Evolutionary conservation across 1,140 invertebrate genomes (phyloP).

Genomic region (Leptoteleia sp.): DNA sequence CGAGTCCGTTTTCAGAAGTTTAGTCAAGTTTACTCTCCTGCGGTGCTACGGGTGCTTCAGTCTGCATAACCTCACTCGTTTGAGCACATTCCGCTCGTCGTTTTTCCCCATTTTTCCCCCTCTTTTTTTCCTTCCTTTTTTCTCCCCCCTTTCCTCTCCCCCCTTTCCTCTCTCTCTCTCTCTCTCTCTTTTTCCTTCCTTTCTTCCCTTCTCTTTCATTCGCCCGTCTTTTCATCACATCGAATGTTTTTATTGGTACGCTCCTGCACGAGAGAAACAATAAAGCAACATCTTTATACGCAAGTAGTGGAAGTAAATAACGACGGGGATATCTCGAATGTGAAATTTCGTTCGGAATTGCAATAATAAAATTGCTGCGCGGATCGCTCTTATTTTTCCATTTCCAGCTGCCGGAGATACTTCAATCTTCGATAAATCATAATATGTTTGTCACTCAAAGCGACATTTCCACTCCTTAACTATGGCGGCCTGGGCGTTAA

Average conservation of each 20-base stretch:
- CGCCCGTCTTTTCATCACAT: constrained; percentile 30
- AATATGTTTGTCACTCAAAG: constrained; percentile 52
- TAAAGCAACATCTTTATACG: constrained; percentile 55
- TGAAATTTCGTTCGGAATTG: constrained; percentile 47
- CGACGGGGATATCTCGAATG: constrained; percentile 31
- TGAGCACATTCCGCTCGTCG: constrained; percentile 39
- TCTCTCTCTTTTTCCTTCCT: no score
- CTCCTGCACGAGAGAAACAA: constrained; percentile 38
- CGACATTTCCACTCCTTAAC: constrained; percentile 22
- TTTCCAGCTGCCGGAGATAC: constrained; percentile 13
- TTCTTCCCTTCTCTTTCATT: constrained; percentile 6
- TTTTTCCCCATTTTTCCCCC: constrained; percentile 6
- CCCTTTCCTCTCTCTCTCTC: constrained; percentile 13
- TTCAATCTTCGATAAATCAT: constrained; percentile 45
- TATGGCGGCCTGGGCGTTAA: constrained; percentile 15
- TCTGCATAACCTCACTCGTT: constrained; percentile 34
- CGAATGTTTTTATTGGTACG: constrained; percentile 55
- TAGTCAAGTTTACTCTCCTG: constrained; percentile 44
- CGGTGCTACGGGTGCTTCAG: constrained; percentile 9
- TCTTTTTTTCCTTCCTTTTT: constrained; percentile 20
- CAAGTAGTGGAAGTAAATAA: constrained; percentile 34
- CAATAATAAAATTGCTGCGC: constrained; percentile 49
- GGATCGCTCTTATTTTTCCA: constrained; percentile 32
- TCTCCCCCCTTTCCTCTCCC: constrained; percentile 12
- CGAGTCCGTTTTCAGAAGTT: constrained; percentile 39